A percentile compares a stretch with the other conserved stretches of the same genome.
Conservation (phyloP, 2,797 vertebrate genomes). For the Simalia tracyae region DNA sequence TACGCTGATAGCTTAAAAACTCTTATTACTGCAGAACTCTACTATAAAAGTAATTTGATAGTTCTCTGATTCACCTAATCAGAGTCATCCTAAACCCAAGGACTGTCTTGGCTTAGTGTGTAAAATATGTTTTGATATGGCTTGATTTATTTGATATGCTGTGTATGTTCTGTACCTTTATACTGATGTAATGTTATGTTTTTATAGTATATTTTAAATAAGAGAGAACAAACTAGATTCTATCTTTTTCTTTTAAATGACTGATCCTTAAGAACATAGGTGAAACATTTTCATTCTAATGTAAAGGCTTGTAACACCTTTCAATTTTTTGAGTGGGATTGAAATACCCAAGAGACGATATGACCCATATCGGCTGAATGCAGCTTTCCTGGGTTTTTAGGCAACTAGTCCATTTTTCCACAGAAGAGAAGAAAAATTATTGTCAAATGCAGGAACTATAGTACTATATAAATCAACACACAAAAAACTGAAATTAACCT, state of each 20-base stretch:
- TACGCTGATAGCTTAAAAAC: background rate
- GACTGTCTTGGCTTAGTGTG: background rate
- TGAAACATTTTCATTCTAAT: background rate
- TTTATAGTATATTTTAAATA: background rate
- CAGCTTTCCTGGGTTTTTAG: background rate
- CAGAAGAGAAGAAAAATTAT: background rate
- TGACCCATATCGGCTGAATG: background rate
- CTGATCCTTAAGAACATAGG: background rate
- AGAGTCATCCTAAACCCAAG: background rate
- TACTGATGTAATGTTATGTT: background rate
- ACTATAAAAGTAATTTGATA: background rate
- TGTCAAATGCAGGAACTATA: background rate
- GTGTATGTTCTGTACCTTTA: background rate
- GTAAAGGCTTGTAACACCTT: background rate
- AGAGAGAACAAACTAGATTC: background rate
- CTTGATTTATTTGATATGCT: background rate
- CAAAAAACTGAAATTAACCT: background rate
- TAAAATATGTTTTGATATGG: background rate
- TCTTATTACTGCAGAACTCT: background rate
- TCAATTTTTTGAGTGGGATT: background rate
- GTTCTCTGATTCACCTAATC: background rate
- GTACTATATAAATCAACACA: background rate
- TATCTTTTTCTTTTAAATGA: background rate
- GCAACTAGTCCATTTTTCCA: background rate
- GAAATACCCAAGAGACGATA: background rate